Evolutionary conservation across 2,797 vertebrate species (phyloP).

Genomic region (Dipus sagitta): DNA sequence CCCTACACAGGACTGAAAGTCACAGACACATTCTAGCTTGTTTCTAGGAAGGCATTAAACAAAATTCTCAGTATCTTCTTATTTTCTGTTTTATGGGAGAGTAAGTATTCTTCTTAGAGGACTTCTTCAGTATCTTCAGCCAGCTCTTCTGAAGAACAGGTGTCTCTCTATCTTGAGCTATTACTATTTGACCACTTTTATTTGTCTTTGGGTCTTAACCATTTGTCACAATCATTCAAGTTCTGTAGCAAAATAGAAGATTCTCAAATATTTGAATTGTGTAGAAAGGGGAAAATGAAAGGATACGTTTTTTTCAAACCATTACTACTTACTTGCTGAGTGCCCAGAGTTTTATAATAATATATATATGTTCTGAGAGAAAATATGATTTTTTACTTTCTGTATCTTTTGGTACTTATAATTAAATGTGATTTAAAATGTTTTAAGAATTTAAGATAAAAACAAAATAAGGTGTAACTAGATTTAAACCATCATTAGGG

Average conservation of each 20-base stretch:
- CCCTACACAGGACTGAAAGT: conserved; percentile 73
- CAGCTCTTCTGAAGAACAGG: conserved; percentile 69
- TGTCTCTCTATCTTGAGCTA: conserved; percentile 75
- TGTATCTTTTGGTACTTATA: conserved; percentile 21
- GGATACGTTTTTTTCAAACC: conserved; percentile 2
- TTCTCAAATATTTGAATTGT: conserved; percentile 22
- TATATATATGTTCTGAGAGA: conserved; percentile 39
- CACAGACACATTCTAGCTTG: conserved; percentile 57
- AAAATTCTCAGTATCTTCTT: conserved; percentile 64
- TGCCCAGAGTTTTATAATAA: conserved; percentile 33
- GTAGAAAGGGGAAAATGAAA: conserved; percentile 37
- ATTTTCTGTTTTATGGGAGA: conserved; percentile 66
- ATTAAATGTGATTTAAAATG: conserved; percentile 28
- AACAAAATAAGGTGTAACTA: conserved; percentile 26
- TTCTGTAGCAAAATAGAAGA: conserved; percentile 53
- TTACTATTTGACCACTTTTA: conserved; percentile 56
- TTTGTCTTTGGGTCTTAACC: conserved; percentile 52
- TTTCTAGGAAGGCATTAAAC: conserved; percentile 72
- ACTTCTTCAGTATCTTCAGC: conserved; percentile 67
- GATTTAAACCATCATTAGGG: conserved; percentile 45
- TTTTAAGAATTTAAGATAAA: conserved; percentile 23
- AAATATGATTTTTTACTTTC: conserved; percentile 38
- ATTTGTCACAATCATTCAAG: conserved; percentile 53
- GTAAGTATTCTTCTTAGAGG: conserved; percentile 73
- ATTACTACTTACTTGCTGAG: conserved; percentile 35